Base-by-base conservation (phyloP, 2,113 vertebrate species). In the Gracilinanus agilis region DNA sequence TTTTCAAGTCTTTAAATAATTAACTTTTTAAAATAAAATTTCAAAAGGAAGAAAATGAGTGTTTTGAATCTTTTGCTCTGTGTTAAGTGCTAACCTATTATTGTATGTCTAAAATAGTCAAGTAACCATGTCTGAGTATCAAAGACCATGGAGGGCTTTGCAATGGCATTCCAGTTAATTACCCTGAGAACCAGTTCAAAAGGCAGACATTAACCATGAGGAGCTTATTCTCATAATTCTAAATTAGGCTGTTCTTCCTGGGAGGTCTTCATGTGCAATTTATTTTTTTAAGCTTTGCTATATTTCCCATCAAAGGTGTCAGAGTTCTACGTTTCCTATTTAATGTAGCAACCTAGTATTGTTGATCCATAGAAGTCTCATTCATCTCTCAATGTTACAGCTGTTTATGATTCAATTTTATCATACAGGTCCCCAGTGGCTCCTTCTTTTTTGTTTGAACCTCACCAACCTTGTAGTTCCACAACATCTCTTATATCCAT, bases 1-100 rank as follows among this genome's bases (percentile, higher is more conserved):
- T 92, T 88, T 93, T 94, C 16, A 54, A 54, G 55, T 44, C 44
- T 95, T 95, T 96, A 95, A 96, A 96, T 97, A 95, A 93, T 97
- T 95, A 58, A 94, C 67, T 94, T 54, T 10, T 89, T 88, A 61
- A 83, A 49, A 93, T 93, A 93, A 95, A 53, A 94, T 92, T 91
- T 93, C 91, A 90, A 96, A 40, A 95, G 53, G n/a, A 96, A 96
- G 44, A 95, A 88, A 95, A 94, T 92, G 44, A 97, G 27, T 75
- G 44, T 91, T 90, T 93, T 11, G 40, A 95, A 98, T 93, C 44
- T 91, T 21, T 83, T 90, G 55, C 88, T 29, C 44, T 95, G 44
- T 94, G n/a, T 95, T 96, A 96, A 90, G 89, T 75, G 92, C 55
- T 54, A 49, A 94, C 94, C 44, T 90, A 94, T 96, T 92, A 96